These are phyloP conservation scores for Triops cancriformis DNA, from an alignment of 1,140 invertebrate species.

Conservation along the genomic window DNA sequence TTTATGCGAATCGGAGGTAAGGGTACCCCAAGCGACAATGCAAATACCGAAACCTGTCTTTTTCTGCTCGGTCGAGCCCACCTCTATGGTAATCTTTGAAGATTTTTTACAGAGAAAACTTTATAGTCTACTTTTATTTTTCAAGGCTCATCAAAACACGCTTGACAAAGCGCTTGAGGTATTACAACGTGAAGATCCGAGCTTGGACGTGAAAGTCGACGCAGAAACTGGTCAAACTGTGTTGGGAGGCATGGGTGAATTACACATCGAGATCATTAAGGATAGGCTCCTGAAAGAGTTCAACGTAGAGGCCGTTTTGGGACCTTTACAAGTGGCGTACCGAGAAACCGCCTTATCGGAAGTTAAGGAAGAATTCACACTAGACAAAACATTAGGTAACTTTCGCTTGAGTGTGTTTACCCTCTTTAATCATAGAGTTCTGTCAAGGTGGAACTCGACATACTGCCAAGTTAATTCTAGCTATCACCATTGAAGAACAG, in stretches of 20 bases:
- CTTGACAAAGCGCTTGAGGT: constrained; percentile 78
- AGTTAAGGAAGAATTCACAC: constrained; percentile 46
- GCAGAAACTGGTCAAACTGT: constrained; percentile 76
- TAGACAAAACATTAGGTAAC: constrained; percentile 47
- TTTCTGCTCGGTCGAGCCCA: constrained; percentile 92
- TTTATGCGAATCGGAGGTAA: constrained; percentile 33
- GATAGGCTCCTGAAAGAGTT: constrained; percentile 79
- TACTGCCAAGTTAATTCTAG: constrained; percentile 20
- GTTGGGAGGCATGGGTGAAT: constrained; percentile 87
- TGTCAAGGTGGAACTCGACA: constrained; percentile 28
- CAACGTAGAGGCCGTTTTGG: constrained; percentile 85
- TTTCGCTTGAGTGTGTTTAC: neutral
- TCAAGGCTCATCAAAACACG: constrained; percentile 52
- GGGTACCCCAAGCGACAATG: constrained; percentile 50
- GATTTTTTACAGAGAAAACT: neutral
- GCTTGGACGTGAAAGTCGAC: constrained; percentile 66
- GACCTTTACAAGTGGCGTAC: constrained; percentile 89
- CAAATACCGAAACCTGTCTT: constrained; percentile 87
- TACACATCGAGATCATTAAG: constrained; percentile 91
- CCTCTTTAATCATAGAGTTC: neutral
- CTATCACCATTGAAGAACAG: constrained; percentile 29
- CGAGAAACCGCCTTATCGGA: constrained; percentile 58
- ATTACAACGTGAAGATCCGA: constrained; percentile 87
- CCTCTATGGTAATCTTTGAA: constrained; percentile 49
- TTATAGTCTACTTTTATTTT: constrained; percentile 25